phyloP scores from a whole-genome alignment of 2,888 invertebrate species.

The Bombyx huttoni region DNA sequence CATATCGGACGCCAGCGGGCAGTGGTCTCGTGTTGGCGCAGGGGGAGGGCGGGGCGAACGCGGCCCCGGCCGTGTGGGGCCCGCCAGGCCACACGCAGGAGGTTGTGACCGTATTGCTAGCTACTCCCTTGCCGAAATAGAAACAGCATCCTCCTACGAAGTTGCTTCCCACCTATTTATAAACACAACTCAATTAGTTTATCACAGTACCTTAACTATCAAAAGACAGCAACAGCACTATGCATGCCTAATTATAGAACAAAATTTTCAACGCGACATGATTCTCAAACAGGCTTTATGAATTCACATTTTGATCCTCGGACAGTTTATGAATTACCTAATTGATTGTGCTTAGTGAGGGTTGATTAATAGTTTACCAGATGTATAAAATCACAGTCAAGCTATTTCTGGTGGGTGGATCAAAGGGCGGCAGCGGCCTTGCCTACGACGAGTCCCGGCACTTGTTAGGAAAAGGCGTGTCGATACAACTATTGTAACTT shows the following conservation, averaged over 20 bases:
- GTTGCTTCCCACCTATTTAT: constrained; percentile 24
- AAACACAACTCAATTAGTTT: not conserved
- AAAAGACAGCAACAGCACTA: not conserved
- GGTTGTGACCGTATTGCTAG: constrained; percentile 74
- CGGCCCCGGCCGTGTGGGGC: constrained; percentile 73
- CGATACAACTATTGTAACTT: constrained; percentile 39
- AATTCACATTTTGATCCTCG: not conserved
- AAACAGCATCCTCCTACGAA: constrained; percentile 40
- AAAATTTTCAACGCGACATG: not conserved
- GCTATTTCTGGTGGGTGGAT: constrained; percentile 71
- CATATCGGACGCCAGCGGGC: constrained; percentile 65
- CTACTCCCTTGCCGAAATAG: constrained; percentile 69
- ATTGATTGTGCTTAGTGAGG: not conserved
- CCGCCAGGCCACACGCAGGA: constrained; percentile 71
- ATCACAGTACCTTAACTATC: not conserved
- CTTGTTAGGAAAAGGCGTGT: constrained; percentile 73
- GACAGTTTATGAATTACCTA: no score
- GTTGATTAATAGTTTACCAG: constrained; percentile 14
- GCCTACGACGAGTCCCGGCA: constrained; percentile 68
- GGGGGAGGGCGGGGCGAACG: constrained; percentile 72
- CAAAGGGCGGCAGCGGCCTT: constrained; percentile 70
- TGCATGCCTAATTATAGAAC: not conserved
- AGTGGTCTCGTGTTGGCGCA: constrained; percentile 66
- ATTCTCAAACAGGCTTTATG: not conserved
- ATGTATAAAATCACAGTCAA: constrained; percentile 58